Evolutionary conservation across 2,888 invertebrate species (phyloP).

Genomic region (Xanthia togata): DNA sequence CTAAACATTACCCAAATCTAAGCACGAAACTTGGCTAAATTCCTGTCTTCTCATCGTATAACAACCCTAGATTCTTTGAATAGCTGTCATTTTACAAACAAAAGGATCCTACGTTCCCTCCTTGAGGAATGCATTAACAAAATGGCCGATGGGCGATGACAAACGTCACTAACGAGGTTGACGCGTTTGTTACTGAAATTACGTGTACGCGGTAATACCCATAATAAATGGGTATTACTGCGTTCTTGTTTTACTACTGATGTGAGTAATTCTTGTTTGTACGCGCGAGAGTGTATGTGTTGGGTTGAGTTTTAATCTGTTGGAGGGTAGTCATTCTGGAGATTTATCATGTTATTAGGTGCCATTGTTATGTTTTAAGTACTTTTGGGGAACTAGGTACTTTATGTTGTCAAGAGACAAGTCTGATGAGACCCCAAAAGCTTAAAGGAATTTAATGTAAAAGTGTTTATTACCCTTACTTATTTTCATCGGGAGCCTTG

Average conservation of each 20-base stretch:
- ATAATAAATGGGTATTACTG: conserved; percentile 13
- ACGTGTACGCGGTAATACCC: conserved; percentile 45
- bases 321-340: conserved; percentile 4
- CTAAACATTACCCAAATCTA: conserved; percentile 4
- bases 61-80: conserved; percentile 65
- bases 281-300: conserved; percentile 12
- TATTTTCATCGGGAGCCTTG: too few species aligned
- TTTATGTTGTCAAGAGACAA: neutral
- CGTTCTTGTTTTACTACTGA: conserved; percentile 43
- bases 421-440: neutral
- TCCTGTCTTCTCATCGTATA: conserved; percentile 49
- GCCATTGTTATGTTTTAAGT: neutral
- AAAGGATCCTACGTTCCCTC: conserved; percentile 59
- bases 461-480: too few species aligned
- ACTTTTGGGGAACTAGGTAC: neutral
- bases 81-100: conserved; percentile 68
- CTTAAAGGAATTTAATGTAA: neutral
- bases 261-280: conserved; percentile 37
- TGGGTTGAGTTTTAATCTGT: conserved; percentile 44
- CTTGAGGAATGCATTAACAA: conserved; percentile 77
- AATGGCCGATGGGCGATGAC: conserved; percentile 73
- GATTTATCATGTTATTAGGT: conserved; percentile 2
- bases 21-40: conserved; percentile 54
- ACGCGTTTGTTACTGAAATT: conserved; percentile 63
- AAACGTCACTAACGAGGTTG: conserved; percentile 68